phyloP scores from a whole-genome alignment of 30 jellyfish, hydroid and myxozoan genomes.

The Pseudorhiza aurosa region DNA sequence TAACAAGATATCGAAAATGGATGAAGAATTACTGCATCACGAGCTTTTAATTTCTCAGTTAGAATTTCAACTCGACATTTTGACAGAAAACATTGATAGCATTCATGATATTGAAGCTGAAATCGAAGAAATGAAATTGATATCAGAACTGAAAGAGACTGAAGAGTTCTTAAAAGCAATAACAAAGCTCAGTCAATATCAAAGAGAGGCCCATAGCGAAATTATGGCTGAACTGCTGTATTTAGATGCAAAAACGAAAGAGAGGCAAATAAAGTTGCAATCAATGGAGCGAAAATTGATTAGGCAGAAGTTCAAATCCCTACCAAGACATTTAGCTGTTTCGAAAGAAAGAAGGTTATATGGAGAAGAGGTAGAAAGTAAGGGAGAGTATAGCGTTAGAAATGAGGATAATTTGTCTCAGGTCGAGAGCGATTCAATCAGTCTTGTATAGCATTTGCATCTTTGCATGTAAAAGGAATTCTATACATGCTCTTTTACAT shows the following conservation, averaged over 20 bases:
- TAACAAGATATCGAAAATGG: not conserved
- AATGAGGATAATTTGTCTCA: not conserved
- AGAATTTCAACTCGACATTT: constrained; percentile 36
- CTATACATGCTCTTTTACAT: no score
- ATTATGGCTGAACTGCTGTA: constrained; percentile 1
- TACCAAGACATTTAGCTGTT: constrained; percentile 50
- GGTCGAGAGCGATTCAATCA: constrained; percentile 10
- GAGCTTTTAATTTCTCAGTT: constrained; percentile 48
- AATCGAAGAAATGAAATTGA: constrained; percentile 27
- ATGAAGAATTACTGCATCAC: constrained; percentile 22
- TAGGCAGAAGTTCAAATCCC: not conserved
- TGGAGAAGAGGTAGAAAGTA: not conserved
- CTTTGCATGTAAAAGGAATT: no score
- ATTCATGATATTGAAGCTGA: constrained; percentile 34
- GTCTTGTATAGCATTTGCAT: no score
- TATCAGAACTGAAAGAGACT: constrained; percentile 39
- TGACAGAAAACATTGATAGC: constrained; percentile 25
- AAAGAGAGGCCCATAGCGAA: constrained; percentile 31
- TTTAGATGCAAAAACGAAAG: constrained; percentile 13
- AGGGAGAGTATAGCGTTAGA: not conserved
- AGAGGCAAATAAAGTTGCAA: constrained; percentile 3
- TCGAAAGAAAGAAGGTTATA: constrained; percentile 11
- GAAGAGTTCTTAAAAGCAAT: constrained; percentile 50
- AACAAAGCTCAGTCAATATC: constrained; percentile 40
- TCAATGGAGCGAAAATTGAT: constrained; percentile 19